phyloP scores from a whole-genome alignment of 2,888 invertebrate species.

The Phyllotreta striolata region DNA sequence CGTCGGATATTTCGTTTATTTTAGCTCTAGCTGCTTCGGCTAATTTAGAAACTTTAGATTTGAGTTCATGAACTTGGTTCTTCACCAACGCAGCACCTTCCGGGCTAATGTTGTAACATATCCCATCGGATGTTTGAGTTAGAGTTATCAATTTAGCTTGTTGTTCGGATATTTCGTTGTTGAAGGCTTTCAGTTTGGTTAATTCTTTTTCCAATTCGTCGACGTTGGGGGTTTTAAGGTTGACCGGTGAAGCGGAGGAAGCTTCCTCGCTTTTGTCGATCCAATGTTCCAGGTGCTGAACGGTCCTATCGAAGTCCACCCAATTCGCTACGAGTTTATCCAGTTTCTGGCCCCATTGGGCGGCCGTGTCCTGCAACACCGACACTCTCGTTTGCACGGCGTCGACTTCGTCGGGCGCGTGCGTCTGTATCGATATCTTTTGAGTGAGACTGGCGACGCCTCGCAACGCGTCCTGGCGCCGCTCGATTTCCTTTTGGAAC shows the following conservation, averaged over 20 bases:
- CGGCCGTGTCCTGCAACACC: slow-evolving; percentile 81
- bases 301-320: slow-evolving; percentile 82
- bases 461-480: slow-evolving; percentile 77
- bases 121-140: slow-evolving; percentile 81
- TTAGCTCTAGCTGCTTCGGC: slow-evolving; percentile 79
- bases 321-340: slow-evolving; percentile 82
- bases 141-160: slow-evolving; percentile 82
- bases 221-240: slow-evolving; percentile 74
- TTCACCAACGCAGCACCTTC: slow-evolving; percentile 80
- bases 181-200: slow-evolving; percentile 78
- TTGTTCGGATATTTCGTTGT: slow-evolving; percentile 85
- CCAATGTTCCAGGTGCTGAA: slow-evolving; percentile 82
- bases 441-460: slow-evolving; percentile 77
- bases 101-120: slow-evolving; percentile 78
- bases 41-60: slow-evolving; percentile 75
- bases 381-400: slow-evolving; percentile 84
- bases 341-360: slow-evolving; percentile 79
- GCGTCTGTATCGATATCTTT: slow-evolving; percentile 77
- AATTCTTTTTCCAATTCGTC: slow-evolving; percentile 80
- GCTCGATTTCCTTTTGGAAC: slow-evolving; percentile 80
- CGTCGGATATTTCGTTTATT: slow-evolving; percentile 83
- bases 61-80: slow-evolving; percentile 76
- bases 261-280: slow-evolving; percentile 72
- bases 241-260: slow-evolving; percentile 66
- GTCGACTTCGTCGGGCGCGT: slow-evolving; percentile 84